These are phyloP conservation scores for Peromyscus nudipes DNA, from an alignment of 2,797 vertebrate genomes.

Conservation along the genomic window DNA sequence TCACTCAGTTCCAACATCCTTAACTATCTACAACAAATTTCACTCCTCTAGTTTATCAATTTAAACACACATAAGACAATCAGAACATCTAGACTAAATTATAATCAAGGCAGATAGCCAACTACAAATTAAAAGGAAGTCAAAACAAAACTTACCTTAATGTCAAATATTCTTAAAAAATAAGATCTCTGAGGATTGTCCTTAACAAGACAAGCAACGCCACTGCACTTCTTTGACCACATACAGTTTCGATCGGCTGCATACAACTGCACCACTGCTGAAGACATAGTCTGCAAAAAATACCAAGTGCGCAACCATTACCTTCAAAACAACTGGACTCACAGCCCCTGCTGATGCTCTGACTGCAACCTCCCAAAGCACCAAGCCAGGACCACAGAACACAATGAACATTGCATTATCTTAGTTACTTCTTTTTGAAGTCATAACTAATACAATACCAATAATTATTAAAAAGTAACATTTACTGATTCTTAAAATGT, in stretches of 20 bases:
- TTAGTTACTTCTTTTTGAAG: conserved; percentile 51
- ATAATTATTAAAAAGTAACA: conserved; percentile 53
- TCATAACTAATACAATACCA: conserved; percentile 48
- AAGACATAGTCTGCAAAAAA: conserved; percentile 93
- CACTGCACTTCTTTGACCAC: conserved; percentile 98
- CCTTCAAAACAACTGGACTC: conserved; percentile 41
- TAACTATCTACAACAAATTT: conserved; percentile 5
- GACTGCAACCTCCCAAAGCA: background rate
- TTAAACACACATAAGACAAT: conserved; percentile 32
- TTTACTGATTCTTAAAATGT: conserved; percentile 54
- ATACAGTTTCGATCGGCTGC: conserved; percentile 92
- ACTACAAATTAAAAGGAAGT: conserved; percentile 56
- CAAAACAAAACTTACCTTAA: conserved; percentile 92
- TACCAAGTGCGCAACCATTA: conserved; percentile 67
- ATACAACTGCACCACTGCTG: conserved; percentile 97
- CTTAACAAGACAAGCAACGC: conserved; percentile 98
- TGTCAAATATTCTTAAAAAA: conserved; percentile 98
- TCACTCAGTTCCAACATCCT: background rate
- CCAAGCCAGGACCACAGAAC: background rate
- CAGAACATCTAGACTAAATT: conserved; percentile 32
- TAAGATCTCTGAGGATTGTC: conserved; percentile 99
- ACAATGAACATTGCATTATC: conserved; percentile 44
- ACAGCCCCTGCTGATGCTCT: background rate
- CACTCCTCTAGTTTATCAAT: background rate
- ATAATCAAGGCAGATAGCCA: conserved; percentile 19